These are phyloP conservation scores for Marmota flaviventris DNA, from an alignment of 2,113 vertebrate genomes.

Conservation along the genomic window DNA sequence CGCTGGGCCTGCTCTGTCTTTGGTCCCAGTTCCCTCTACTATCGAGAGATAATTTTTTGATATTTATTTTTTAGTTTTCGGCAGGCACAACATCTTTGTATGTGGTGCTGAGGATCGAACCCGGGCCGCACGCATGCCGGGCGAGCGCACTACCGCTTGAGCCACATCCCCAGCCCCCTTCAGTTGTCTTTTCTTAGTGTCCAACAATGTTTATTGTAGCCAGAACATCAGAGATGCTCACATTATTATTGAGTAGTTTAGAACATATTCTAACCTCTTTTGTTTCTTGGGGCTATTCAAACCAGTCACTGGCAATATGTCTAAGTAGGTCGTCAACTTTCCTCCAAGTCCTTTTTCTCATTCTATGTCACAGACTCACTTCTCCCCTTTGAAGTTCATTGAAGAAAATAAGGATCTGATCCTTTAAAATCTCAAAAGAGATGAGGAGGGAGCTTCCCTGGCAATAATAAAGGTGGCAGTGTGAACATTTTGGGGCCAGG, in stretches of 20 bases:
- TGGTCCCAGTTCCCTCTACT: too few species aligned
- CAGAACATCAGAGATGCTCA: constrained; percentile 11
- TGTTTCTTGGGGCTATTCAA: constrained; percentile 32
- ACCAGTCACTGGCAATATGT: not conserved
- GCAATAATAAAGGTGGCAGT: not conserved
- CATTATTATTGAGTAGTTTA: not conserved
- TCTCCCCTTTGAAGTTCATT: constrained; percentile 38
- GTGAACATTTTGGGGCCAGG: not conserved
- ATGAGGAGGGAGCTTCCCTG: not conserved
- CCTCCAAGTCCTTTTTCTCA: constrained; percentile 48
- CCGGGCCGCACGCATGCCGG: too few species aligned
- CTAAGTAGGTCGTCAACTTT: constrained; percentile 29
- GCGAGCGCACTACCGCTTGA: too few species aligned
- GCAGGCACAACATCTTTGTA: too few species aligned
- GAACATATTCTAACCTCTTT: constrained; percentile 48
- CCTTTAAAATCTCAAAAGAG: constrained; percentile 28
- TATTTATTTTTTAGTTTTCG: too few species aligned
- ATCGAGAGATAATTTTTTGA: too few species aligned
- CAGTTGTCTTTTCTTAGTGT: constrained; percentile 48
- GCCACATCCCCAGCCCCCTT: too few species aligned
- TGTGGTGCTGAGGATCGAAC: too few species aligned
- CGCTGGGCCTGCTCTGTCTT: too few species aligned
- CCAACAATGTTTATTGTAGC: not conserved
- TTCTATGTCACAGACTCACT: constrained; percentile 37
- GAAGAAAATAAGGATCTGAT: not conserved